phyloP scores from a whole-genome alignment of 2,797 vertebrate genomes.

The Crossoptilon crossoptilon region DNA sequence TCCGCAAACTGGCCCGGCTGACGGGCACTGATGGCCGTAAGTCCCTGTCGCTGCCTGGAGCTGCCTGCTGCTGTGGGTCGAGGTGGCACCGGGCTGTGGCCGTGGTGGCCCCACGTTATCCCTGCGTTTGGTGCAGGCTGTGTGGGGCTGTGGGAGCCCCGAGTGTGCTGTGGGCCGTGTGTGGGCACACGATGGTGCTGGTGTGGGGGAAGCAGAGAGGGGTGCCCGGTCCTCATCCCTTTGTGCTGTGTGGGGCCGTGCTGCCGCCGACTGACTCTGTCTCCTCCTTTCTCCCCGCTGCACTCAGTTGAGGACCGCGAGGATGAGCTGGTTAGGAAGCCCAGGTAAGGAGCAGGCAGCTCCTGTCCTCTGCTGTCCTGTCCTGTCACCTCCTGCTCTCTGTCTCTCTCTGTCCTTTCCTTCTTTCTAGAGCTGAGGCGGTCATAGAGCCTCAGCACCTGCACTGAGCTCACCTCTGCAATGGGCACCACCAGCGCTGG shows the following conservation, averaged over 20 bases:
- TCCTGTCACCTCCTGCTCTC: background rate
- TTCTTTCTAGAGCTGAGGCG: background rate
- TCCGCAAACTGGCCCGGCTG: too few species aligned
- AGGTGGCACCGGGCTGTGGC: too few species aligned
- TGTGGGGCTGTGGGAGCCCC: too few species aligned
- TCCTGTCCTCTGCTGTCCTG: too few species aligned
- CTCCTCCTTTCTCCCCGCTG: conserved; percentile 65
- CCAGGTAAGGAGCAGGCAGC: conserved; percentile 87
- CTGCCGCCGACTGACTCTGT: background rate
- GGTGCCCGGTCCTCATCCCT: too few species aligned
- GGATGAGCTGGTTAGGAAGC: conserved; percentile 87
- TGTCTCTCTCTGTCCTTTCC: background rate
- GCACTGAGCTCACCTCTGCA: conserved; percentile 82
- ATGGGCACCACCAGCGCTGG: background rate
- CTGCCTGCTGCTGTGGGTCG: background rate
- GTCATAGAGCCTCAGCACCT: background rate
- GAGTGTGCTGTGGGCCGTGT: background rate
- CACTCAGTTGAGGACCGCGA: conserved; percentile 90
- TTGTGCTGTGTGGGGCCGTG: background rate
- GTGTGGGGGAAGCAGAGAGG: background rate
- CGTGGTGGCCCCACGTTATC: background rate
- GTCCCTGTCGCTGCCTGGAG: background rate
- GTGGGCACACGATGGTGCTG: too few species aligned
- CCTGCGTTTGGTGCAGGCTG: background rate
- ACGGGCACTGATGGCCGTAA: too few species aligned